Percentiles rank a stretch among this genome's conserved stretches.
phyloP scores from a whole-genome alignment of 2,888 invertebrate species.

The Unio pictorum region DNA sequence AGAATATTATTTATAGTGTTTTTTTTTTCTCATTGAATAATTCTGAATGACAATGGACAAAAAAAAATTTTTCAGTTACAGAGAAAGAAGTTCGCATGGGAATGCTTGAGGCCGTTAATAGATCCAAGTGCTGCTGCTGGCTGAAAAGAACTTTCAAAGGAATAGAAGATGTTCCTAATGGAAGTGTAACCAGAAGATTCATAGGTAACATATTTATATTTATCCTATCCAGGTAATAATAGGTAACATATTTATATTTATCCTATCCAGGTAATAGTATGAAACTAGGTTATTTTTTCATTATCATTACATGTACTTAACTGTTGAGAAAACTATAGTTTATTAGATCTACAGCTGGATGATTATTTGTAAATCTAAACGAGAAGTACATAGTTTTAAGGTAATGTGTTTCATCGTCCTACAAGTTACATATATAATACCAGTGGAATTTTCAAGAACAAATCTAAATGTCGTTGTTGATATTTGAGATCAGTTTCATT shows the following conservation, averaged over 20 bases:
- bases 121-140: constrained; percentile 39
- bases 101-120: constrained; percentile 15
- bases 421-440: no score
- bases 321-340: no score
- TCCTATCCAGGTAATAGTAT: not conserved
- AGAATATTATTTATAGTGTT: no score
- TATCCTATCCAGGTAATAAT: not conserved
- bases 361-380: no score
- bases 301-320: no score
- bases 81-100: constrained; percentile 34
- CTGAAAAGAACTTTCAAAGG: constrained; percentile 44
- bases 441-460: no score
- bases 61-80: constrained; percentile 18
- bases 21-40: not conserved
- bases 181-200: constrained; percentile 9
- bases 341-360: no score
- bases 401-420: no score
- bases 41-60: not conserved
- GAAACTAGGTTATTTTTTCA: no score
- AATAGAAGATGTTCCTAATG: constrained; percentile 35
- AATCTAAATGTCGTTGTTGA: no score
- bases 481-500: no score
- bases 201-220: constrained; percentile 16
- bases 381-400: no score
- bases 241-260: constrained; percentile 10